Base-by-base conservation (phyloP, 2,797 vertebrate species). In the Gobio occitaniae region DNA sequence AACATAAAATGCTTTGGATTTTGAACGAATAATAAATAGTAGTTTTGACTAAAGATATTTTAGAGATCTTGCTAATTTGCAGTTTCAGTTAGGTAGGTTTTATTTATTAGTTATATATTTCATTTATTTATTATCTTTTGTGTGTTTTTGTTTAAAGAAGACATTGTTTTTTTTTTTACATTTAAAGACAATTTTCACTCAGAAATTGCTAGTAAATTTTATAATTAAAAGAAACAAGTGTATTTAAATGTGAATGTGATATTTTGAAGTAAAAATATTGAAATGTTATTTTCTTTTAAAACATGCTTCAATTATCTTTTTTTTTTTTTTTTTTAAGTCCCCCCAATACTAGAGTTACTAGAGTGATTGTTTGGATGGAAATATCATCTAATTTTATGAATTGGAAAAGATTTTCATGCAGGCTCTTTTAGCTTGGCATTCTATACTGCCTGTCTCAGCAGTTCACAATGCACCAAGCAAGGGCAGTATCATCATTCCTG, bases 371-470 rank as follows among this genome's bases (percentile, higher is more conserved):
- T 44, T 12, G 90, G 89, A 89, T 92, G 87, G 91, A 94, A 75
- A 93, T 92, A 92, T 94, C 91, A 92, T 94, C 91, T 90, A 93
- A 91, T 86, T 86, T 78, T 94, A 94, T 93, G 93, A 94, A 92
- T 92, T 92, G 93, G 89, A 86, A 70, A 90, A 93, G 89, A 92
- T 94, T 95, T 94, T 93, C 90, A 88, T 88, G 87, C 90, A 86
- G 82, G 86, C 89, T 29, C 86, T 90, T 93, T 94, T 94, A 93
- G 94, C 93, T 89, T 85, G 76, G 38, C 84, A 86, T 91, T 89
- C 89, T 91, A 91, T 93, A 92, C 90, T 92, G 93, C 94, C 91
- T 93, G 91, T 91, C 92, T 95, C 94, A 95, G 95, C 94, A 92
- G 90, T 95, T 94, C 93, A 93, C 90, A 86, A 88, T 86, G 3